Evolutionary conservation across 2,888 invertebrate genomes (phyloP).

Genomic region (Ganaspis brasiliensis): DNA sequence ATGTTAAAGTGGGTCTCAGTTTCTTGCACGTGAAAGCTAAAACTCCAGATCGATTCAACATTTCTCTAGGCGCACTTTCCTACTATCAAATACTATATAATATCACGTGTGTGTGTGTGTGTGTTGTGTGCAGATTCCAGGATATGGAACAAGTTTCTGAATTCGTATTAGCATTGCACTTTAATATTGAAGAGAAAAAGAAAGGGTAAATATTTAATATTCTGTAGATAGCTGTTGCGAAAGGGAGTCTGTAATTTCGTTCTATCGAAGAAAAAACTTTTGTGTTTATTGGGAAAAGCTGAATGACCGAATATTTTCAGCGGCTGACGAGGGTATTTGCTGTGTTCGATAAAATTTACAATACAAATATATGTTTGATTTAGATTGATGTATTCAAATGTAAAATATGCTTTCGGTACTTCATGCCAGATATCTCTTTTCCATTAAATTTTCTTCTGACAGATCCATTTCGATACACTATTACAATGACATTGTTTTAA

Average conservation of each 20-base stretch:
- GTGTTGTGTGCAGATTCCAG: neutral
- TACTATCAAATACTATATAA: constrained; percentile 5
- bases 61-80: constrained; percentile 14
- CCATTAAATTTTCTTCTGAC: constrained; percentile 31
- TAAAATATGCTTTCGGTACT: constrained; percentile 25
- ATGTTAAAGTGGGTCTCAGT: constrained; percentile 28
- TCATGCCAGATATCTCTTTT: constrained; percentile 11
- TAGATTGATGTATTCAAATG: constrained; percentile 29
- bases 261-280: constrained; percentile 29
- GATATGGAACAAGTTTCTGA: constrained; percentile 41
- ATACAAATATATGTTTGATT: constrained; percentile 37
- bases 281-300: constrained; percentile 34
- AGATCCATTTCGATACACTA: constrained; percentile 11
- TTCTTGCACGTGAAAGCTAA: constrained; percentile 7
- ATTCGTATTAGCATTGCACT: constrained; percentile 43
- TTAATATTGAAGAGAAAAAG: constrained; percentile 33
- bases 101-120: neutral
- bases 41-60: constrained; percentile 12
- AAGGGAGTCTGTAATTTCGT: constrained; percentile 16
- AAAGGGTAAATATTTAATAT: constrained; percentile 29
- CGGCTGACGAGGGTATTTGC: neutral
- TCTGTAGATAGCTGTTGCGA: constrained; percentile 7
- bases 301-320: neutral
- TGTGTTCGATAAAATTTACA: constrained; percentile 36
- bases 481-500: constrained; percentile 7